phyloP scores from a whole-genome alignment of 2,888 invertebrate genomes.

The Ochropleura leucogaster region DNA sequence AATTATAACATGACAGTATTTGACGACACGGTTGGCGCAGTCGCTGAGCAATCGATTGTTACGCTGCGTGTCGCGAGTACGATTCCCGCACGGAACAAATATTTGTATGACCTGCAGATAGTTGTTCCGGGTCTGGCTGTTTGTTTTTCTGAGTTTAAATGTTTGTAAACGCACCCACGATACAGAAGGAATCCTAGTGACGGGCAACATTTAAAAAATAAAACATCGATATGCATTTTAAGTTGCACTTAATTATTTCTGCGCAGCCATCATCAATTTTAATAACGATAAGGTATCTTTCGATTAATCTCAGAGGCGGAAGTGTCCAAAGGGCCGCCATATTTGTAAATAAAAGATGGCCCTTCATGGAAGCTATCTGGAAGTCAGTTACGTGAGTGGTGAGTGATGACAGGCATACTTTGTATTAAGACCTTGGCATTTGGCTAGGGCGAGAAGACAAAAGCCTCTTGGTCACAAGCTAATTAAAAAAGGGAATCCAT shows the following conservation, averaged over 20 bases:
- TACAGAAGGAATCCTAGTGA: no score
- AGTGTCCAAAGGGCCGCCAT: conserved; percentile 21
- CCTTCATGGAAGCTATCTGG: neutral
- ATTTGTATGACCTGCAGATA: no score
- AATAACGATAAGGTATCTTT: conserved; percentile 45
- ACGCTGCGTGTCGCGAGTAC: no score
- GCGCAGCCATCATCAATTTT: conserved; percentile 14
- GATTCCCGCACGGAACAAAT: no score
- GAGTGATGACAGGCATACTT: conserved; percentile 1
- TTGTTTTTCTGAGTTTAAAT: no score
- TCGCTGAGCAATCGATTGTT: no score
- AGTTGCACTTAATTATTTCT: neutral
- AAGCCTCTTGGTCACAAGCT: neutral
- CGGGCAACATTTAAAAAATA: no score
- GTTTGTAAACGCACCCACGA: no score
- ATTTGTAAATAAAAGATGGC: conserved; percentile 48
- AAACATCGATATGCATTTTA: neutral
- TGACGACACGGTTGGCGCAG: no score
- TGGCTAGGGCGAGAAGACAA: neutral
- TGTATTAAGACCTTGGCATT: conserved; percentile 18
- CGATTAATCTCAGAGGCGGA: conserved; percentile 49
- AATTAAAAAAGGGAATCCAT: no score
- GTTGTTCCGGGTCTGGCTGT: no score
- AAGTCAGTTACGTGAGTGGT: neutral
- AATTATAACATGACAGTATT: no score